A percentile compares a stretch with the other conserved stretches of the same genome.
phyloP scores from a whole-genome alignment of 1,140 invertebrate species.

The Calephelis virginiensis region DNA sequence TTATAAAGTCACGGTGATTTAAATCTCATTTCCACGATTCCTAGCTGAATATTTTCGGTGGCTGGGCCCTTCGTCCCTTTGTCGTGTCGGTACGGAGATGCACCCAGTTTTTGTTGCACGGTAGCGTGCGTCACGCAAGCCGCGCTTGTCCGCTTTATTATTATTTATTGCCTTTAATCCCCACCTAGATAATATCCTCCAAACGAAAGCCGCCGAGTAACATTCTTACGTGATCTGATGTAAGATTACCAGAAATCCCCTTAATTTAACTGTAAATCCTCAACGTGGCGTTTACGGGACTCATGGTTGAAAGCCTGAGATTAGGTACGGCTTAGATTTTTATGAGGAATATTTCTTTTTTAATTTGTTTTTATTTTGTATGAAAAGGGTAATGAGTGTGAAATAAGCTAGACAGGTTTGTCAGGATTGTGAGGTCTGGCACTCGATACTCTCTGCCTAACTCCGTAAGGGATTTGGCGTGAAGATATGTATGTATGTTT shows the following conservation, averaged over 20 bases:
- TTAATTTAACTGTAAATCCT: conserved; percentile 6
- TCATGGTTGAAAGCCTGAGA: neutral
- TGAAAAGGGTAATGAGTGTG: no score
- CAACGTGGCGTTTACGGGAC: neutral
- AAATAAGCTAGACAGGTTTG: no score
- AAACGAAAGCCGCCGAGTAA: conserved; percentile 31
- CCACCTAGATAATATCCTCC: conserved; percentile 53
- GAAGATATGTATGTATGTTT: no score
- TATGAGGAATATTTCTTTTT: no score
- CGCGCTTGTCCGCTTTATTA: conserved; percentile 57
- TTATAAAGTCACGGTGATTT: conserved; percentile 8
- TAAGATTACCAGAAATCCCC: conserved; percentile 25
- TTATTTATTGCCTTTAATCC: conserved; percentile 71
- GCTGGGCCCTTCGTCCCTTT: conserved; percentile 7
- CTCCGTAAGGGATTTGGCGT: no score
- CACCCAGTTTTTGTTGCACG: conserved; percentile 30
- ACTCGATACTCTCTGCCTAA: no score
- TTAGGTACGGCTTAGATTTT: no score
- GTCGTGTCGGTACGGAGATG: conserved; percentile 25
- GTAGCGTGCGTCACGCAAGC: conserved; percentile 71
- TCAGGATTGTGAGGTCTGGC: no score
- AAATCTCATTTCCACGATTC: conserved; percentile 9
- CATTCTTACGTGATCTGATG: conserved; percentile 30
- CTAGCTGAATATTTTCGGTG: conserved; percentile 10
- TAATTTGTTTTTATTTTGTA: no score